A percentile compares a stretch with the other conserved stretches of the same genome.
These are phyloP conservation scores for Anoncus sp. DNA, from an alignment of 2,888 invertebrate species.

Conservation along the genomic window DNA sequence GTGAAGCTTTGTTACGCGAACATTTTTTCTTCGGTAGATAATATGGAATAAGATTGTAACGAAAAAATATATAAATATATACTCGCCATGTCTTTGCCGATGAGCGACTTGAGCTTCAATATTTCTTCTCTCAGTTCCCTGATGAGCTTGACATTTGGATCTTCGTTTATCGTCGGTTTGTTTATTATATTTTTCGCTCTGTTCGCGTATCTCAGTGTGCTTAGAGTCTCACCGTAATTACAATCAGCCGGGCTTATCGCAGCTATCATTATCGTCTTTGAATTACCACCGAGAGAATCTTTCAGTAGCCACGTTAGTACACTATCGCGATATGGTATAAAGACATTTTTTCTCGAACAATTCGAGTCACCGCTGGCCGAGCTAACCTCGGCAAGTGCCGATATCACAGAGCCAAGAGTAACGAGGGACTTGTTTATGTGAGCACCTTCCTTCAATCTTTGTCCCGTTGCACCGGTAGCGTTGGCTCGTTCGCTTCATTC, in stretches of 20 bases:
- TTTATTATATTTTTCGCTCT: slow-evolving; percentile 96
- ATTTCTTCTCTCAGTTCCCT: slow-evolving; percentile 94
- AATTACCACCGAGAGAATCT: slow-evolving; percentile 95
- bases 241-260: slow-evolving; percentile 92
- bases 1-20: no score
- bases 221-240: slow-evolving; percentile 94
- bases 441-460: slow-evolving; percentile 94
- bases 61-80: slow-evolving; percentile 30
- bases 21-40: no score
- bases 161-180: slow-evolving; percentile 95
- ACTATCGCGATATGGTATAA: slow-evolving; percentile 95
- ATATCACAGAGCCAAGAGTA: slow-evolving; percentile 94
- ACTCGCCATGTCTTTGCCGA: slow-evolving; percentile 88
- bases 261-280: slow-evolving; percentile 96
- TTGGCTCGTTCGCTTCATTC: slow-evolving; percentile 91
- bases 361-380: slow-evolving; percentile 79
- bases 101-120: slow-evolving; percentile 90
- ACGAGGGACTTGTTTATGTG: slow-evolving; percentile 96
- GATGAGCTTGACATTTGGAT: slow-evolving; percentile 94
- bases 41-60: not conserved
- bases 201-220: slow-evolving; percentile 94
- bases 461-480: slow-evolving; percentile 95
- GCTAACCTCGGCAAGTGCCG: slow-evolving; percentile 91
- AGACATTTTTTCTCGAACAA: slow-evolving; percentile 84
- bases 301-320: slow-evolving; percentile 95